These are phyloP conservation scores for Phylloscopus collybita DNA, from an alignment of 2,797 vertebrate species.

Conservation along the genomic window DNA sequence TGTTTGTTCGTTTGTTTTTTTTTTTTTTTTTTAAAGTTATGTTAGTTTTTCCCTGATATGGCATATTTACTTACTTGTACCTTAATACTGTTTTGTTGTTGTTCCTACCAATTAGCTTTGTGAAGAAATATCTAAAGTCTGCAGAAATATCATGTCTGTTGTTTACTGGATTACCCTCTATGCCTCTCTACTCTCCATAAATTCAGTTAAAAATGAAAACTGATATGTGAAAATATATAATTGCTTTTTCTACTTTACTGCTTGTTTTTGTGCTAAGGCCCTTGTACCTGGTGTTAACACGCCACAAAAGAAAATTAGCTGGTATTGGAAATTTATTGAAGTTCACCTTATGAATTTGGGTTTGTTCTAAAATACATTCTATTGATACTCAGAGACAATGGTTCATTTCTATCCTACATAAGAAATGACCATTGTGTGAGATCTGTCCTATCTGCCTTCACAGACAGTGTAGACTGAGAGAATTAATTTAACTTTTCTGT, in stretches of 20 bases:
- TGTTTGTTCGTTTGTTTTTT: too few relatives aligned
- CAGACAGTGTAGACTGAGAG: neutral
- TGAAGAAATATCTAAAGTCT: neutral
- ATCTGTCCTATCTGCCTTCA: neutral
- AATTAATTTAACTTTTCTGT: constrained; percentile 26
- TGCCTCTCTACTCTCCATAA: neutral
- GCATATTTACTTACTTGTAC: neutral
- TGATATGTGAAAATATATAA: neutral
- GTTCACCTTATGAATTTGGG: neutral
- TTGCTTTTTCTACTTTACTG: neutral
- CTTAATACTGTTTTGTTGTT: neutral
- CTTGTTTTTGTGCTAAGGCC: neutral
- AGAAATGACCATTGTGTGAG: neutral
- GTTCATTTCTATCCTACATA: neutral
- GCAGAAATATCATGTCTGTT: neutral
- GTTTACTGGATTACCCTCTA: neutral
- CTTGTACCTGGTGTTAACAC: neutral
- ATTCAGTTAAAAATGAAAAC: neutral
- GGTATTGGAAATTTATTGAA: neutral
- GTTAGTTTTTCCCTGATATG: neutral
- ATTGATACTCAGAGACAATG: neutral
- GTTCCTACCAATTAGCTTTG: neutral
- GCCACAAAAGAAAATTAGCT: neutral
- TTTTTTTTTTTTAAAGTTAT: neutral
- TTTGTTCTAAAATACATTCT: neutral